phyloP scores from a whole-genome alignment of 2,797 vertebrate genomes.

The Siniperca obscura region DNA sequence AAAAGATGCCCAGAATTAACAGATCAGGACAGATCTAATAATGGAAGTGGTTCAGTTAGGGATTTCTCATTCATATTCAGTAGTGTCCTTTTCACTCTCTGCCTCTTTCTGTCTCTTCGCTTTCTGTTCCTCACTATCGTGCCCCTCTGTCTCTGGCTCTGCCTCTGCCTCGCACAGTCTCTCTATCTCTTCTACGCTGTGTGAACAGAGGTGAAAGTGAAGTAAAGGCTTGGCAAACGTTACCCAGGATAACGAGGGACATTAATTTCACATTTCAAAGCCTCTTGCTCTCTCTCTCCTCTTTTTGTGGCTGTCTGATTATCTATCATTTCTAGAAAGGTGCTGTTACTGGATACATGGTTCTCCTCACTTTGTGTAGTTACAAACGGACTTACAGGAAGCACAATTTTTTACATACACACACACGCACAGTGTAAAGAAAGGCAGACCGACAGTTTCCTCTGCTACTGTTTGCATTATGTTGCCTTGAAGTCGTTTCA shows the following conservation, averaged over 20 bases:
- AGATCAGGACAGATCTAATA: slow-evolving; percentile 78
- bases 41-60: slow-evolving; percentile 65
- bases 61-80: slow-evolving; percentile 68
- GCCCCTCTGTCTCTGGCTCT: slow-evolving; percentile 33
- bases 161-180: slow-evolving; percentile 13
- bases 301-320: slow-evolving; percentile 61
- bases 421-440: slow-evolving; percentile 49
- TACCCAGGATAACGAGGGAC: slow-evolving; percentile 71
- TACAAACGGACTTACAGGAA: slow-evolving; percentile 55
- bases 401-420: slow-evolving; percentile 44
- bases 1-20: slow-evolving; percentile 80
- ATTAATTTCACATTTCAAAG: slow-evolving; percentile 78
- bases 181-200: slow-evolving; percentile 56
- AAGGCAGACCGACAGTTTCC: slow-evolving; percentile 46
- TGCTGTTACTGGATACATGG: slow-evolving; percentile 49
- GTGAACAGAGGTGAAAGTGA: slow-evolving; percentile 65
- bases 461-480: slow-evolving; percentile 53
- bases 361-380: slow-evolving; percentile 56
- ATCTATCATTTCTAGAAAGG: slow-evolving; percentile 56
- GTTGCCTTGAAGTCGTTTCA: slow-evolving; percentile 32
- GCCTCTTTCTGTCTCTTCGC: slow-evolving; percentile 37
- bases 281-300: slow-evolving; percentile 37
- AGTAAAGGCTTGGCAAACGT: slow-evolving; percentile 61
- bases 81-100: slow-evolving; percentile 49
- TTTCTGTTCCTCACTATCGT: slow-evolving; percentile 41